Percentiles rank a stretch among this genome's conserved stretches.
phyloP scores from a whole-genome alignment of 2,113 vertebrate genomes.

The Lichenostomus cassidix region DNA sequence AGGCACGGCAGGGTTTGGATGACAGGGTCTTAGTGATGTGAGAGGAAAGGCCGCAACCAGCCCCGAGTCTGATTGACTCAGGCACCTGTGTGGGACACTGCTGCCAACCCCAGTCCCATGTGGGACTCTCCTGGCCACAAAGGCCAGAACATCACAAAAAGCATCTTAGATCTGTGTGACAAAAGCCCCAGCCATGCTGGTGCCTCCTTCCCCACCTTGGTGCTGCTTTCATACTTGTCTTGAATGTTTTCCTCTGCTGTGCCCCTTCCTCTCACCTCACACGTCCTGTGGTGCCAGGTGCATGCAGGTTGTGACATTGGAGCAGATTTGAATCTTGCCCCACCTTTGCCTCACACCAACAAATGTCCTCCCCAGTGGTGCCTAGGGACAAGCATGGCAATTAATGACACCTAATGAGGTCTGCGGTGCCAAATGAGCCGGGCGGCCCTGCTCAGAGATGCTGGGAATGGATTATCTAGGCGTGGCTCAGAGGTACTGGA shows the following conservation, averaged over 20 bases:
- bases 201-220: not conserved
- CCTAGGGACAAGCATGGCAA: rapidly evolving
- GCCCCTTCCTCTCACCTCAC: not conserved
- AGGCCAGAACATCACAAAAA: not conserved
- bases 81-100: not conserved
- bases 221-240: not conserved
- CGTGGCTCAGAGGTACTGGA: not conserved
- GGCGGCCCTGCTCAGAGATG: rapidly evolving
- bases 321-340: not conserved
- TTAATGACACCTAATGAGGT: not conserved
- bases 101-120: not conserved
- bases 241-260: too few species aligned
- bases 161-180: not conserved
- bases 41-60: not conserved
- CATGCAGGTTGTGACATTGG: not conserved
- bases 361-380: not conserved
- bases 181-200: not conserved
- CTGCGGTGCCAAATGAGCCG: too few species aligned
- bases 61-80: not conserved
- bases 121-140: not conserved
- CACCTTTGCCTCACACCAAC: not conserved
- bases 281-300: not conserved
- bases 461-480: not conserved
- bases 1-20: rapidly evolving
- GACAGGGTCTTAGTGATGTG: not conserved